Evolutionary conservation across 1,140 invertebrate species (phyloP).

Genomic region (Bombus waltoni): DNA sequence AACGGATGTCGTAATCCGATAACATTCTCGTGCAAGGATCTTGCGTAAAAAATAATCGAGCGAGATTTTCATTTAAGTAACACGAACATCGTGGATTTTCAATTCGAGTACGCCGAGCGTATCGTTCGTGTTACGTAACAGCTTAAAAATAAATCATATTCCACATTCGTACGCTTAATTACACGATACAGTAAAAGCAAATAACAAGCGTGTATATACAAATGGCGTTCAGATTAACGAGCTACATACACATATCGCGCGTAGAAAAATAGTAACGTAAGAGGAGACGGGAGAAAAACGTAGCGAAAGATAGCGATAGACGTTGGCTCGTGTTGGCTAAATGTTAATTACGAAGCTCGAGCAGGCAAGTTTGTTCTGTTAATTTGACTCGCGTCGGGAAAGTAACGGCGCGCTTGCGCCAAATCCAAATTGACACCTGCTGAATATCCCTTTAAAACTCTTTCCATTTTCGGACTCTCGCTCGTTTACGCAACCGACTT

Average conservation of each 20-base stretch:
- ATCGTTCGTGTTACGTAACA: slow-evolving; percentile 23
- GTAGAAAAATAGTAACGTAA: not conserved
- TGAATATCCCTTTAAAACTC: not conserved
- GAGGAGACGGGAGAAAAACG: not conserved
- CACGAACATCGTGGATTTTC: not conserved
- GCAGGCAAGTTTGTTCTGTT: not conserved
- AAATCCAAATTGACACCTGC: slow-evolving; percentile 3
- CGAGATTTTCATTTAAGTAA: not conserved
- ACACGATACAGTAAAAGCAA: slow-evolving; percentile 18
- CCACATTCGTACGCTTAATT: slow-evolving; percentile 26
- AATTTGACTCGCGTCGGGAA: not conserved
- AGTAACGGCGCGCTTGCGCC: not conserved
- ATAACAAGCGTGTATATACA: slow-evolving; percentile 28
- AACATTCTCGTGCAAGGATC: too few relatives aligned
- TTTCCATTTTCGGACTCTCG: not conserved
- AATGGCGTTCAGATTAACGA: not conserved
- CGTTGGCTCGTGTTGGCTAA: not conserved
- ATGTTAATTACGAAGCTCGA: slow-evolving; percentile 32
- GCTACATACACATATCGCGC: not conserved
- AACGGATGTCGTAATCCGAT: too few relatives aligned
- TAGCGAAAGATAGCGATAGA: not conserved
- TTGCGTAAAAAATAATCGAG: not conserved
- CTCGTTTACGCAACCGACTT: slow-evolving; percentile 37
- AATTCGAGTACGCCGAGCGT: slow-evolving; percentile 11
- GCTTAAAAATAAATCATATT: slow-evolving; percentile 25